Base-by-base conservation (phyloP, 35 echinoderm and acorn worm species). In the Anneissia japonica region DNA sequence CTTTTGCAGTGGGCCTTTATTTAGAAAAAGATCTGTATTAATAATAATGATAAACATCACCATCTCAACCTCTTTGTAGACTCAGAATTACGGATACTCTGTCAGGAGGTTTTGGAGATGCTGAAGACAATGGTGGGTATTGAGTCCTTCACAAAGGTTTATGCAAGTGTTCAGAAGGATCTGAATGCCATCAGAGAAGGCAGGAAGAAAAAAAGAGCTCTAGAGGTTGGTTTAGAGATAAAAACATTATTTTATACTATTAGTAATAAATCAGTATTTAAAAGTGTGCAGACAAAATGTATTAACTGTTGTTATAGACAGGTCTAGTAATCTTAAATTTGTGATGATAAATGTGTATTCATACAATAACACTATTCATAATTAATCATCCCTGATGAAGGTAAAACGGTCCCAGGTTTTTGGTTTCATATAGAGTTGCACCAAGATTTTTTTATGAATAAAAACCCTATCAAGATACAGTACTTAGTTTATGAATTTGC, bases 71-170 rank as follows among this genome's bases (percentile, higher is more conserved):
- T 73, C 23, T 38, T 73, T 31, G 0, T 46, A 97, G 95, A 94
- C 89, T 75, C 84, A 30, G 91, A 91, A 16, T 75, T 99, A 30
- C 75, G 86, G 32, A 76, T 82, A 29, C 86, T 99, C 4, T 93
- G 91, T 79, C 89, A 99, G 74, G 92, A 99, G 55, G 92, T 91
- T 6, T 7, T 91, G 45, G 92, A 94, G 4, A 46, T 94, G n/a
- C 33, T 99, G 33, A 99, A 93, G 79, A 43, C 83, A 16, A 56
- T 89, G 28, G 89, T 93, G 32, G 96, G 88, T 46, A 32, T 93
- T 46, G 89, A 93, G 21, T 73, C 46, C 12, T 99, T 99, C 56
- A 91, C 92, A 33, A 77, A 90, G 21, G 89, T 82, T 40, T 92
- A 94, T 32, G 78, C 96, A 28, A 40, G 72, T 26, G 89, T 94